Percentiles rank a stretch among this genome's conserved stretches.
These are phyloP conservation scores for Cartodere bifasciata DNA, from an alignment of 2,888 invertebrate genomes.

Conservation along the genomic window DNA sequence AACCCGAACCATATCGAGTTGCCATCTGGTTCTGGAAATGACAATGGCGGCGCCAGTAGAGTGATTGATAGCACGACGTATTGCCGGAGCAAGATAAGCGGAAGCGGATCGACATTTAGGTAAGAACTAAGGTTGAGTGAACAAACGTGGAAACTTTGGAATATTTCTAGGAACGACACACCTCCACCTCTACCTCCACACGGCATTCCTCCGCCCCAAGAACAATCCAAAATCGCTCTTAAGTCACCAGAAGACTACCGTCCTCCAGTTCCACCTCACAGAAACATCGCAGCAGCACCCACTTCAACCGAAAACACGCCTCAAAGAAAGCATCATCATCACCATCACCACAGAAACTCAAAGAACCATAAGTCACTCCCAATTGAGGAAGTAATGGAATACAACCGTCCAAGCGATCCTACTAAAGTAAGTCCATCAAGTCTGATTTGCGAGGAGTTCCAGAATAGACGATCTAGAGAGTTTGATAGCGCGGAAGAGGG, in stretches of 20 bases:
- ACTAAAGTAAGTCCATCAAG: conserved; percentile 8
- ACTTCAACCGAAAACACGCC: conserved; percentile 18
- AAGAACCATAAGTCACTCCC: conserved; percentile 2
- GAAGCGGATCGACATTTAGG: conserved; percentile 19
- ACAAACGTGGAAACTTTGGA: conserved; percentile 1
- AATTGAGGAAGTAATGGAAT: conserved; percentile 4
- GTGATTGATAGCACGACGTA: conserved; percentile 56
- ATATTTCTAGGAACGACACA: conserved; percentile 10
- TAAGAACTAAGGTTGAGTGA: conserved; percentile 15
- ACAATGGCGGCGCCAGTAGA: conserved; percentile 27
- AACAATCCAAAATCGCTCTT: conserved; percentile 17
- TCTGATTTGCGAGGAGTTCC: conserved; percentile 8
- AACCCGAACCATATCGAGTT: conserved; percentile 61
- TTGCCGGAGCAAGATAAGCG: conserved; percentile 42
- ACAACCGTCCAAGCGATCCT: conserved; percentile 9
- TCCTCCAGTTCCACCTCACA: conserved; percentile 80
- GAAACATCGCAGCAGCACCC: conserved; percentile 36
- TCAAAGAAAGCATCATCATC: conserved; percentile 34
- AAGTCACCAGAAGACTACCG: conserved; percentile 52
- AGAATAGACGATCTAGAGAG: conserved; percentile 7
- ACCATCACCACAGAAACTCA: conserved; percentile 32
- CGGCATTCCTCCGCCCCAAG: conserved; percentile 29
- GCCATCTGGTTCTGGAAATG: conserved; percentile 30
- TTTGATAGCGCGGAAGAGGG: conserved; percentile 8
- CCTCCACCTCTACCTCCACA: conserved; percentile 40